Evolutionary conservation across 2,888 invertebrate species (phyloP).

Genomic region (Amiota mariae): DNA sequence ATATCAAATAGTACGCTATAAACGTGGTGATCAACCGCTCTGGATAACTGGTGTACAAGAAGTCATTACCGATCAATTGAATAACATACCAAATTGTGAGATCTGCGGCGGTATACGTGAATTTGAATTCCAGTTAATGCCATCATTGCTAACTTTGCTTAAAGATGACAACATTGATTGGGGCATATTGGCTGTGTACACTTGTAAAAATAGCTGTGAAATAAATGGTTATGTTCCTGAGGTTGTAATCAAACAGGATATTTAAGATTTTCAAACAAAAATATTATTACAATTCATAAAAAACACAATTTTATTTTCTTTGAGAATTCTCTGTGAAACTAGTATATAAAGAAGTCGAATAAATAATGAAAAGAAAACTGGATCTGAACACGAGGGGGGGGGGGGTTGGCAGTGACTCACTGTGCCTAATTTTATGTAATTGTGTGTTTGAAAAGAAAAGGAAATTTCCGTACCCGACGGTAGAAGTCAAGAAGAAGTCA

Average conservation of each 20-base stretch:
- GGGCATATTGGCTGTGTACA: constrained; percentile 90
- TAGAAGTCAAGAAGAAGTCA: not conserved
- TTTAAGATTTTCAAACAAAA: constrained; percentile 56
- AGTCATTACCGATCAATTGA: constrained; percentile 48
- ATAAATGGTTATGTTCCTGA: constrained; percentile 81
- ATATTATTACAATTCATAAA: constrained; percentile 29
- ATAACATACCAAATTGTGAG: constrained; percentile 81
- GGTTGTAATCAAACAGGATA: constrained; percentile 90
- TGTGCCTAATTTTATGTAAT: constrained; percentile 3
- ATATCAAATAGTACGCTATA: constrained; percentile 88
- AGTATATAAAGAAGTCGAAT: not conserved
- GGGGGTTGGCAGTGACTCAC: not conserved
- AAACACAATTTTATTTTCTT: constrained; percentile 45
- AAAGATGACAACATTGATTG: constrained; percentile 87
- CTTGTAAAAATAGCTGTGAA: constrained; percentile 86
- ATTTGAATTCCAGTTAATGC: constrained; percentile 96
- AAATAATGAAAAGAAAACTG: constrained; percentile 23
- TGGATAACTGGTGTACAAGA: constrained; percentile 80
- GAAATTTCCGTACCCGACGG: constrained; percentile 4
- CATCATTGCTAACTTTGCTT: constrained; percentile 83
- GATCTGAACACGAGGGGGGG: constrained; percentile 28
- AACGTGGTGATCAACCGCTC: constrained; percentile 85
- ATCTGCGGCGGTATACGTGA: constrained; percentile 83
- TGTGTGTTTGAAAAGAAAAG: constrained; percentile 22
- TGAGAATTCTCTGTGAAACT: constrained; percentile 33